phyloP scores from a whole-genome alignment of 2,797 vertebrate genomes.

The Cossypha niveicapilla region DNA sequence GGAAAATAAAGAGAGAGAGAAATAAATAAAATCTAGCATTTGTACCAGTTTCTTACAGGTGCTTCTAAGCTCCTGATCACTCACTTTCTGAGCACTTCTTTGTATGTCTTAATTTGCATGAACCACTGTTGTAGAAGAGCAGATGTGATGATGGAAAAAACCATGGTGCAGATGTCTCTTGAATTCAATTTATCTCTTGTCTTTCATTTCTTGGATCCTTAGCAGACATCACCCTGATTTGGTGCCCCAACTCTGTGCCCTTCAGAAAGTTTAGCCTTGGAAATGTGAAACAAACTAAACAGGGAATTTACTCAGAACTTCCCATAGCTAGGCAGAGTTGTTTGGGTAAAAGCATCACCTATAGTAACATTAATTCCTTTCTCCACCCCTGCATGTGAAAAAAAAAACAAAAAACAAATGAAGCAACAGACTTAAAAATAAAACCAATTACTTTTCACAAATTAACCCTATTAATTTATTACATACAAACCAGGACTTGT shows the following conservation, averaged over 20 bases:
- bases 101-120: background rate
- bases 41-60: background rate
- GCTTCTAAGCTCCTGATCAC: background rate
- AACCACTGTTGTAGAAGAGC: background rate
- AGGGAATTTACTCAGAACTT: background rate
- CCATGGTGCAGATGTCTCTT: background rate
- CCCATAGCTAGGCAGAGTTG: background rate
- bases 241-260: background rate
- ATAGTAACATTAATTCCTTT: background rate
- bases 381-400: rapidly evolving
- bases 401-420: background rate
- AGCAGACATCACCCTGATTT: background rate
- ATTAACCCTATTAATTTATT: background rate
- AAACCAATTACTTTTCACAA: background rate
- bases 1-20: background rate
- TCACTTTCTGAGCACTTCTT: background rate
- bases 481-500: background rate
- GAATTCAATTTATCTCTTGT: background rate
- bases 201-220: background rate
- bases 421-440: background rate
- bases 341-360: background rate
- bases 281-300: background rate
- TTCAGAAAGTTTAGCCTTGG: background rate
- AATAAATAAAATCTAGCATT: background rate
- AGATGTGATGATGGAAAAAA: background rate